phyloP scores from a whole-genome alignment of 2,113 vertebrate species.

The Calonectris borealis region DNA sequence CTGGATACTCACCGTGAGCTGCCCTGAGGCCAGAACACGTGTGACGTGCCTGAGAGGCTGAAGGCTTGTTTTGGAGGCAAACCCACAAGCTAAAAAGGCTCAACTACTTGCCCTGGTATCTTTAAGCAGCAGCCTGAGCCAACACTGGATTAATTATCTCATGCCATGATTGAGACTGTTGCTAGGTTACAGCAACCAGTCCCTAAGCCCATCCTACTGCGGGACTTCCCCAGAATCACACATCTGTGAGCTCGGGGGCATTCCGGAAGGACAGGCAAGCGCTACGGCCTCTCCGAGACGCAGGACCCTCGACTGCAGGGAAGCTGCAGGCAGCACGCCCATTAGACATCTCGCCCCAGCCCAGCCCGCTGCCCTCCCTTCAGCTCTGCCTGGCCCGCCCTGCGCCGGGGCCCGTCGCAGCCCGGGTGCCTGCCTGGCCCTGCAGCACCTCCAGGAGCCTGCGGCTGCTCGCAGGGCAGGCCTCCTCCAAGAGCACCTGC shows the following conservation, averaged over 20 bases:
- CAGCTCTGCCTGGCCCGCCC: not conserved
- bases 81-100: not conserved
- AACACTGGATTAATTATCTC: not conserved
- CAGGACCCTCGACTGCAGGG: not conserved
- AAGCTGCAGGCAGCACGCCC: not conserved
- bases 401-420: not conserved
- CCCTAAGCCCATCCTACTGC: not conserved
- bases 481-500: not conserved
- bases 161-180: not conserved
- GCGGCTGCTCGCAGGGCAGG: rapidly evolving
- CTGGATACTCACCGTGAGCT: not conserved
- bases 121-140: not conserved
- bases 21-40: rapidly evolving
- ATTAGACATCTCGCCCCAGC: not conserved
- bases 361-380: not conserved
- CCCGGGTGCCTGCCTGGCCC: too few species aligned
- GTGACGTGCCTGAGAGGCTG: not conserved
- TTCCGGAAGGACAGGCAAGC: not conserved
- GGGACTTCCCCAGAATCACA: not conserved
- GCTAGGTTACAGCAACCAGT: not conserved
- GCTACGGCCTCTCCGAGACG: not conserved
- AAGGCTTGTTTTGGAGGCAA: not conserved
- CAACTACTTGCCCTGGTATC: not conserved
- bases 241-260: not conserved
- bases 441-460: not conserved